Conservation (phyloP, 2,797 vertebrate species). For the Sebastes kiyomatsui region DNA sequence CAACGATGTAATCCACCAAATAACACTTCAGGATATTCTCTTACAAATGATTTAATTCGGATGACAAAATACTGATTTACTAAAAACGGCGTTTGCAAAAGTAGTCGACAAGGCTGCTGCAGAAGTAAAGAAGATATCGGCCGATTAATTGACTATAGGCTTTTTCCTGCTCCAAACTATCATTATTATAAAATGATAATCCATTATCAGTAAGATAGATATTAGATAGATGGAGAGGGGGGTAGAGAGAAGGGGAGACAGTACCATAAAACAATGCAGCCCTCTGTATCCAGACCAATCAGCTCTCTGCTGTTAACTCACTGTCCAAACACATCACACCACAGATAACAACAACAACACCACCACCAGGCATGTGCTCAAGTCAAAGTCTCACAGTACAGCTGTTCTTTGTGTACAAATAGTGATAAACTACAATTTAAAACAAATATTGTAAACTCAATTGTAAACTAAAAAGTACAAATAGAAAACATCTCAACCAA, state of each 20-base stretch:
- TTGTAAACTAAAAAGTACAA: background rate
- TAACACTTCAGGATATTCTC: too few relatives aligned
- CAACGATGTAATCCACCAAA: too few relatives aligned
- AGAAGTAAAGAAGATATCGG: too few relatives aligned
- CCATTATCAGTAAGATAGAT: background rate
- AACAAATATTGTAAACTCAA: background rate
- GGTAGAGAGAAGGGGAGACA: slow-evolving; percentile 20
- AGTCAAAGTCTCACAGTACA: background rate
- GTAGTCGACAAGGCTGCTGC: too few relatives aligned
- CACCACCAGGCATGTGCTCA: background rate
- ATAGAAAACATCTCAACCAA: rapidly evolving
- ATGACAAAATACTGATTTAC: too few relatives aligned
- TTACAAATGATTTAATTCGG: too few relatives aligned
- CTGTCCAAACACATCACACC: slow-evolving; percentile 34
- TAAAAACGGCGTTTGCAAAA: too few relatives aligned
- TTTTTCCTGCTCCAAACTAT: too few relatives aligned
- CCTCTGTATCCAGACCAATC: slow-evolving; percentile 38
- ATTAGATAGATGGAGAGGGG: background rate
- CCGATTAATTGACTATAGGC: too few relatives aligned
- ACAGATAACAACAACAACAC: slow-evolving; percentile 5
- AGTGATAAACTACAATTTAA: background rate
- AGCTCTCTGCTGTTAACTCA: slow-evolving; percentile 36
- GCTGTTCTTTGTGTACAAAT: background rate
- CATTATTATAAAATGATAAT: too few relatives aligned
- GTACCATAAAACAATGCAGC: slow-evolving; percentile 45